Base-by-base conservation (phyloP, 2,113 vertebrate genomes). In the Peromyscus leucopus region DNA sequence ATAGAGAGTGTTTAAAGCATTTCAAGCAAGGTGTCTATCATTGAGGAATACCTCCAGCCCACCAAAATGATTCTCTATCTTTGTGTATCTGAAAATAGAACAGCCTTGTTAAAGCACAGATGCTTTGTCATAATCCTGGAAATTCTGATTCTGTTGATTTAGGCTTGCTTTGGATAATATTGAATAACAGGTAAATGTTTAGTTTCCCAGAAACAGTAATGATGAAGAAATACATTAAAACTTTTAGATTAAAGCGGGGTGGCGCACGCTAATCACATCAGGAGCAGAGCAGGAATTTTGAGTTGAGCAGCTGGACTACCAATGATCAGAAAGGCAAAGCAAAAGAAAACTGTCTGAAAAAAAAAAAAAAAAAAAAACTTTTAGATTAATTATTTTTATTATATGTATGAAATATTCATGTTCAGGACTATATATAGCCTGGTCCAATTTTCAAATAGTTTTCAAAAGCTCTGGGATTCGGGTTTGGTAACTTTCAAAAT, bases 11-110 rank as follows among this genome's bases (percentile, higher is more conserved):
- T 42, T 28, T 57, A 22, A 69, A 55, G 2, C 1, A 57, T 93
- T n/a, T 28, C 22, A 65, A 10, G 3, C 17, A 89, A 42, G 1
- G 21, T 8, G 0, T 80, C n/a, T 28, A 48, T 17, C 5, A 4
- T 9, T 36, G 28, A 42, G 16, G 11, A 57, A 11, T 12, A 57
- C 2, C 26, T 8, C 7, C 19, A 87, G 10, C 28, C 26, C 4
- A 63, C 0, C 4, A 24, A 36, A 7, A 19, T 7, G 10, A 5
- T 15, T 16, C 0, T 13, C 0, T 46, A 46, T 67, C 61, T 85
- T 31, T 46, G 7, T 85, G 15, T 65, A 11, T 48, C 26, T 46
- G 42, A 33, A 67, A 21, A 46, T 33, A 48, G 61, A 67, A 16
- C 8, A 21, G 15, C 15, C 15, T 46, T 85, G 39, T 85, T 2